Evolutionary conservation across 92 coral and sea anemone genomes (phyloP), one percentile per base, ranked within the genome.

Genomic region (Plumapathes pennacea): DNA sequence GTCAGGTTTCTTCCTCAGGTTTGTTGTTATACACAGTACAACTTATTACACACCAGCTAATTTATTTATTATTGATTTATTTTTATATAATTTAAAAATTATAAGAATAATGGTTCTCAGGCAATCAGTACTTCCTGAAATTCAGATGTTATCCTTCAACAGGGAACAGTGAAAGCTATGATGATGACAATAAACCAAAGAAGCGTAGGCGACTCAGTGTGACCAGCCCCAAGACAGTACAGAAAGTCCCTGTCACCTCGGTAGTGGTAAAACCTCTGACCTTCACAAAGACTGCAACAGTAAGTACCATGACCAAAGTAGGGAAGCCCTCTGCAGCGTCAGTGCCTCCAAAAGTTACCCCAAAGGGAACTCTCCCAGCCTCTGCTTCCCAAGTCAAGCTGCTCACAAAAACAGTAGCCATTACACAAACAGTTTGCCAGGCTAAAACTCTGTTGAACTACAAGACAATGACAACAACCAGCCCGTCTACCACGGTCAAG

Each of bases 261-360:
- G 34, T 78, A 68, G 77, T 82, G 42, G 64, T 77, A 44, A 89
- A 85, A 30, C 67, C 82, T 26, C 57, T 46, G 4, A 52, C 71
- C 22, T 57, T 37, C 43, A 50, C 85, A 14, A 54, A 64, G 54
- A 76, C 96, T 55, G 84, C 85, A 19, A 71, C 90, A 34, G 89
- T 85, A 15, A 88, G 96, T 38, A 88, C 96, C 3, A 88, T 88
- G 96, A 88, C 96, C 17, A 88, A 88, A 58, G 84, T 75, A 12
- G 89, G 89, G 3, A 88, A 88, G 49, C 64, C 86, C 3, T 39
- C 76, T 11, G 69, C 63, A 2, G 53, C 89, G 37, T 53, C 80
- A 25, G 85, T 78, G 2, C 54, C 74, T 34, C 54, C 72, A 17
- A 88, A 78, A 51, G 66, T 80, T 17, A 32, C 80, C 23, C 86